phyloP scores from a whole-genome alignment of 2,888 invertebrate genomes.

The Scaptomyza parva region DNA sequence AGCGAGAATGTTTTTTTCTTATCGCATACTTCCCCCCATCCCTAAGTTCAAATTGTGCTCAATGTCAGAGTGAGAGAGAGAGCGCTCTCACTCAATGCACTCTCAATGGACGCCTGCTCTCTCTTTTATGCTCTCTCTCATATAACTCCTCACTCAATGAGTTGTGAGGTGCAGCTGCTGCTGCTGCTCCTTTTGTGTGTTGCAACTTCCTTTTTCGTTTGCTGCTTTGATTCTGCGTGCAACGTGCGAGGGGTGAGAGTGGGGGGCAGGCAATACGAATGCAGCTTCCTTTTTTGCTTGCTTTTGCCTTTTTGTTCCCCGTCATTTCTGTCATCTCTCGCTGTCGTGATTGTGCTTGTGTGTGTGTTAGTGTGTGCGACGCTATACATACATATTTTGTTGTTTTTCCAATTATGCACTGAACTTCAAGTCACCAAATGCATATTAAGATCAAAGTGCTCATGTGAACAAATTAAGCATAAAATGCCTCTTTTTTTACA shows the following conservation, averaged over 20 bases:
- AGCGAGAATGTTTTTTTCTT: neutral
- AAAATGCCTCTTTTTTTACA: neutral
- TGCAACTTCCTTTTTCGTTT: slow-evolving; percentile 62
- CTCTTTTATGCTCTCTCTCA: slow-evolving; percentile 6
- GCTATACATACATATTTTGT: slow-evolving; percentile 20
- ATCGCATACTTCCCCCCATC: slow-evolving; percentile 1
- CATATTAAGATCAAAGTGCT: slow-evolving; percentile 51
- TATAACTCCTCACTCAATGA: neutral
- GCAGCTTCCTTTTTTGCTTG: slow-evolving; percentile 55
- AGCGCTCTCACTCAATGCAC: slow-evolving; percentile 9
- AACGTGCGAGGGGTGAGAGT: slow-evolving; percentile 6
- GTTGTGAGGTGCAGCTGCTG: slow-evolving; percentile 44
- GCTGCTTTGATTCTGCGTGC: slow-evolving; percentile 51
- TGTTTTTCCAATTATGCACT: slow-evolving; percentile 26
- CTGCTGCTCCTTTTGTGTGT: slow-evolving; percentile 29
- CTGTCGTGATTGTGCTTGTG: neutral
- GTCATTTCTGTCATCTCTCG: slow-evolving; percentile 1
- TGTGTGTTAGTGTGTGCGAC: slow-evolving; percentile 8
- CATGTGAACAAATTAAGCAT: neutral
- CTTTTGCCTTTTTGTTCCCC: neutral
- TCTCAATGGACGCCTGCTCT: slow-evolving; percentile 8
- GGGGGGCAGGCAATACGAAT: neutral
- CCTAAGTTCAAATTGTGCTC: slow-evolving; percentile 11
- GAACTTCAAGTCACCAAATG: slow-evolving; percentile 33
- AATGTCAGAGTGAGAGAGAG: slow-evolving; percentile 10